phyloP scores from a whole-genome alignment of 2,113 vertebrate genomes.

The Leptocoma aspasia region DNA sequence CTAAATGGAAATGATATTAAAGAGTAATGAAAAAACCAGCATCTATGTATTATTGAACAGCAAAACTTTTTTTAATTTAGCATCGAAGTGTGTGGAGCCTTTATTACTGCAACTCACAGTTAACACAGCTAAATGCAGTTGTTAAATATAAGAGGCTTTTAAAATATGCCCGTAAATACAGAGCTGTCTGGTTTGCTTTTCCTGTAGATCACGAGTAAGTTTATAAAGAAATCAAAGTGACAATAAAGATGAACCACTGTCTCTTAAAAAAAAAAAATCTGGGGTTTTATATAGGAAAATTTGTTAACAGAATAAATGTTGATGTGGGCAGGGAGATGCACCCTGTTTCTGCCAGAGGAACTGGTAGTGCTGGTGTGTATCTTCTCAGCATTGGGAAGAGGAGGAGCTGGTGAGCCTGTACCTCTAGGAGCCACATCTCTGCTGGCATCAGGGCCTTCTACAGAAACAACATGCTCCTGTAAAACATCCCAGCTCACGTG shows the following conservation, averaged over 20 bases:
- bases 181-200: constrained; percentile 53
- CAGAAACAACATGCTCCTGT: not conserved
- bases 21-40: constrained; percentile 72
- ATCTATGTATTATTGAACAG: constrained; percentile 79
- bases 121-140: constrained; percentile 71
- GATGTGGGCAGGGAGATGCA: not conserved
- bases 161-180: constrained; percentile 62
- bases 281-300: constrained; percentile 17
- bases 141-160: constrained; percentile 70
- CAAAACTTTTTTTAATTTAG: constrained; percentile 75
- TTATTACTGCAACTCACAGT: constrained; percentile 72
- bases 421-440: not conserved
- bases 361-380: not conserved
- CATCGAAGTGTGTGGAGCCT: constrained; percentile 55
- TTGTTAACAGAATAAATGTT: constrained; percentile 22
- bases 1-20: constrained; percentile 87
- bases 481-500: not conserved
- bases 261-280: not conserved
- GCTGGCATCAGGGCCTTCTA: not conserved
- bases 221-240: constrained; percentile 62
- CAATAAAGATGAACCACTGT: constrained; percentile 54
- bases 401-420: not conserved
- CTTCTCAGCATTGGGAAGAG: not conserved
- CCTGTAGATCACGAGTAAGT: constrained; percentile 60
- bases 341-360: not conserved